A percentile compares a stretch with the other conserved stretches of the same genome.
These are phyloP conservation scores for Cardiocondyla obscurior DNA, from an alignment of 1,140 invertebrate genomes.

Conservation along the genomic window DNA sequence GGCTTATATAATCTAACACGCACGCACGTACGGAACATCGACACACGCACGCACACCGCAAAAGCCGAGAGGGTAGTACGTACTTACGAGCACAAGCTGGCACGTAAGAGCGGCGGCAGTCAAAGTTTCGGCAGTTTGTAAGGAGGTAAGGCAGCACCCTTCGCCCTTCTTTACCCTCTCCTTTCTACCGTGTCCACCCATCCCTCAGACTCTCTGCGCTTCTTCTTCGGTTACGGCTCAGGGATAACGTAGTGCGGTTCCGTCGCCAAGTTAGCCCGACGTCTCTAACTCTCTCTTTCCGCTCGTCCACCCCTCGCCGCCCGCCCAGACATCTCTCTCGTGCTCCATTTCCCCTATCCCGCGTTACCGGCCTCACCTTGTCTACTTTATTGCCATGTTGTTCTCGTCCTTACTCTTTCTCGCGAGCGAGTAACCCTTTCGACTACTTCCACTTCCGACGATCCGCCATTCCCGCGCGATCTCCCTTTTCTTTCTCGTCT, in stretches of 20 bases:
- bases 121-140: conserved; percentile 75
- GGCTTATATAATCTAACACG: neutral
- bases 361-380: neutral
- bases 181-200: conserved; percentile 5
- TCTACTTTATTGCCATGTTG: conserved; percentile 33
- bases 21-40: neutral
- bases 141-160: conserved; percentile 66
- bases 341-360: neutral
- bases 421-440: conserved; percentile 46
- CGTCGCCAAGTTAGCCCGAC: conserved; percentile 71
- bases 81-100: conserved; percentile 56
- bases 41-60: conserved; percentile 25
- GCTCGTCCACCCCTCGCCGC: conserved; percentile 10
- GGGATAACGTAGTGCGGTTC: conserved; percentile 75
- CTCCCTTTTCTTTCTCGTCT: neutral
- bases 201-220: conserved; percentile 59
- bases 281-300: conserved; percentile 12
- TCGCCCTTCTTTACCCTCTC: conserved; percentile 41
- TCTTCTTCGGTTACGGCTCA: conserved; percentile 75
- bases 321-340: neutral
- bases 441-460: conserved; percentile 33
- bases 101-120: conserved; percentile 60
- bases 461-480: neutral
- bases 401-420: conserved; percentile 43
- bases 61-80: conserved; percentile 10